Conservation (phyloP, 2,888 invertebrate genomes). For the Salticus scenicus region DNA sequence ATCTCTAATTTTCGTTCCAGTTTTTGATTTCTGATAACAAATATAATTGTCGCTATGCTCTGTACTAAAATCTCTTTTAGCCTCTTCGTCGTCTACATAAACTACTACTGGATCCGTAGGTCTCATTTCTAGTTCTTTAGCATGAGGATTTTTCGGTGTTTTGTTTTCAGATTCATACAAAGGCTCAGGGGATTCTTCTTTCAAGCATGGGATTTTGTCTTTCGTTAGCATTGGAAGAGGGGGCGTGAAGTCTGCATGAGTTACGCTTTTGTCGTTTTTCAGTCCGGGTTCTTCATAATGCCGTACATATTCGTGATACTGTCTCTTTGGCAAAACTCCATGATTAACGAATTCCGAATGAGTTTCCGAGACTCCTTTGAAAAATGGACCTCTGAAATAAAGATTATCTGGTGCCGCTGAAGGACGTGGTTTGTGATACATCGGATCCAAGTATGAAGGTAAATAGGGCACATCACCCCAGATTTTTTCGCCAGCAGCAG, state of each 20-base stretch:
- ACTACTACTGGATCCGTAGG: background rate
- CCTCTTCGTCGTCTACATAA: conserved; percentile 33
- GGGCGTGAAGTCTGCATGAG: conserved; percentile 41
- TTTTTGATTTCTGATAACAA: conserved; percentile 34
- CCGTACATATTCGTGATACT: conserved; percentile 28
- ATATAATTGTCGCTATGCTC: conserved; percentile 32
- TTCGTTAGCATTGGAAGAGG: conserved; percentile 25
- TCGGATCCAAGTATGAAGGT: conserved; percentile 35
- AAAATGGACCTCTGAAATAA: conserved; percentile 41
- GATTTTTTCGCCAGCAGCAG: conserved; percentile 26
- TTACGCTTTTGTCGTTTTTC: conserved; percentile 47
- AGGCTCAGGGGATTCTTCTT: background rate
- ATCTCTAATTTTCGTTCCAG: background rate
- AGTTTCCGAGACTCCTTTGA: conserved; percentile 37
- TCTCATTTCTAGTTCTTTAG: conserved; percentile 32
- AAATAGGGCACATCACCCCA: conserved; percentile 45
- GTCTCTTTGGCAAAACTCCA: background rate
- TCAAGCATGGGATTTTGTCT: conserved; percentile 28
- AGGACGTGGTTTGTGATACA: background rate
- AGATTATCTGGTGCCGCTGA: conserved; percentile 19
- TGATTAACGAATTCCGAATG: conserved; percentile 33
- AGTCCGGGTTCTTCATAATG: conserved; percentile 50
- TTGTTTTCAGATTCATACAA: conserved; percentile 19
- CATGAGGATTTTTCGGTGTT: conserved; percentile 36
- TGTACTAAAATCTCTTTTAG: conserved; percentile 20